Percentiles rank a stretch among this genome's conserved stretches.
phyloP scores from a whole-genome alignment of 2,888 invertebrate species.

The Scaptomyza parva region DNA sequence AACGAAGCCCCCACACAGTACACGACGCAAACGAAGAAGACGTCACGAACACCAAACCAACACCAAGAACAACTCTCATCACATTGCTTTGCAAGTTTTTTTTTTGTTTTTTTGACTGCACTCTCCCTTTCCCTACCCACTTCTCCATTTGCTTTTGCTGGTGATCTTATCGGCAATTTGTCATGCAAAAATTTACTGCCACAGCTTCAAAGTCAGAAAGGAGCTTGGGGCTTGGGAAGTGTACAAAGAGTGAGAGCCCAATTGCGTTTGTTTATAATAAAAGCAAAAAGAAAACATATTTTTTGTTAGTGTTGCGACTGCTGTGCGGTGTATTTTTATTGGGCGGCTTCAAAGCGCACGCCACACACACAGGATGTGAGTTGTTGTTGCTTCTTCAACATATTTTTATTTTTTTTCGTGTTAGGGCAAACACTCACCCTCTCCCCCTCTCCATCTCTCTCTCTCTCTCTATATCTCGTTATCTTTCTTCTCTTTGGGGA shows the following conservation, averaged over 20 bases:
- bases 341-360: constrained; percentile 66
- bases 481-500: constrained; percentile 18
- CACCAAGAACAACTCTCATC: constrained; percentile 28
- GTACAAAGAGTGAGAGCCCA: constrained; percentile 2
- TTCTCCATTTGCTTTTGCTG: constrained; percentile 27
- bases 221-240: constrained; percentile 2
- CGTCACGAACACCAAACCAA: constrained; percentile 43
- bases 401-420: constrained; percentile 9
- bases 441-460: too few species aligned
- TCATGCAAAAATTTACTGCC: constrained; percentile 79
- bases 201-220: constrained; percentile 34
- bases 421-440: constrained; percentile 10
- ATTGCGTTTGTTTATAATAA: constrained; percentile 71
- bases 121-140: constrained; percentile 32
- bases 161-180: constrained; percentile 82
- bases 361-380: constrained; percentile 60
- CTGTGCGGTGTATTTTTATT: constrained; percentile 58
- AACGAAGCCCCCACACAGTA: constrained; percentile 60
- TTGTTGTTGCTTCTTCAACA: constrained; percentile 8
- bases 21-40: constrained; percentile 51
- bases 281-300: constrained; percentile 8
- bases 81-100: constrained; percentile 35
- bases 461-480: neutral
- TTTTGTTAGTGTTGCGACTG: constrained; percentile 40
- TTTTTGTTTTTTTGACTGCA: constrained; percentile 14